Base-by-base conservation (phyloP, 2,113 vertebrate genomes). In the Ammodytes dubius region DNA sequence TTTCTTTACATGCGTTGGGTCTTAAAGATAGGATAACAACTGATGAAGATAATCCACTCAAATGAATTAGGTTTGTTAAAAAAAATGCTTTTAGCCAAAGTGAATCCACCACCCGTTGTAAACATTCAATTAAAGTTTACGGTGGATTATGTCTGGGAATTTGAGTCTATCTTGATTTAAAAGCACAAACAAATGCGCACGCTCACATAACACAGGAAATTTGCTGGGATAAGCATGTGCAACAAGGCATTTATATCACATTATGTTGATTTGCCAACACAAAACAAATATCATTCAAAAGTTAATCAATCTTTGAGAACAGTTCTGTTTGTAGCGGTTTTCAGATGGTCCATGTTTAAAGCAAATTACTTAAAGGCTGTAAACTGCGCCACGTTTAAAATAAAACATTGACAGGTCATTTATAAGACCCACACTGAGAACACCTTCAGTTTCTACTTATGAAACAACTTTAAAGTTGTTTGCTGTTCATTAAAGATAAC, bases 1-100 rank as follows among this genome's bases (percentile, higher is more conserved):
- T 94, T 93, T 93, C 89, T 93, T 93, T 93, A 93, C 93, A 94
- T 89, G 88, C 70, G 40, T 85, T 15, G 81, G 85, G 91, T 87
- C 81, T 93, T 91, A 90, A 27, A 87, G 88, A 85, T 85, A 68
- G 91, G 87, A 91, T 87, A 84, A 91, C 87, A 77, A 77, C 84
- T 88, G 90, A 92, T 91, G 87, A 90, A 91, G 86, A 87, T 89
- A 93, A 93, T 91, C 88, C 90, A 88, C 90, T 92, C 83, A 87
- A 90, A 93, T 91, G 73, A 92, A 92, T 92, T 91, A 85, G 82
- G 89, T 91, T 91, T 87, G 79, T 84, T 83, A 35, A 58, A 79
- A 79, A 49, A 83, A 79, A 67, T 54, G 72, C 81, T 85, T 83
- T 87, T 69, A 84, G 69, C 69, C 65, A 8, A 75, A 70, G 83